Evolutionary conservation across 2,113 vertebrate species (phyloP), one percentile per base, ranked within the genome.

Genomic region (Microcebus lehilahytsara): DNA sequence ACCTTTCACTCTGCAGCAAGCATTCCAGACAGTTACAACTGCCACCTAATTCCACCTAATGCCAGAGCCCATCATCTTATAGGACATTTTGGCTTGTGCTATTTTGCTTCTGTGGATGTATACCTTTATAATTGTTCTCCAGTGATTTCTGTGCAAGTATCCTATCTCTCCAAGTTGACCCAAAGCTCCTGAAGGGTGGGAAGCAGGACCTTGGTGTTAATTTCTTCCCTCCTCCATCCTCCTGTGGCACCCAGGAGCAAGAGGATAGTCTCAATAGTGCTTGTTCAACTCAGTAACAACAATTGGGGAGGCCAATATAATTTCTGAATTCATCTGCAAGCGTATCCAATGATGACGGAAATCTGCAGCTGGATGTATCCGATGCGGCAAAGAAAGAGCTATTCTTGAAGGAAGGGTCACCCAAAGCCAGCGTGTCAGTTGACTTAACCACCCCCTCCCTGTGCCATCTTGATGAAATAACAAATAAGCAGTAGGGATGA

Each of bases 301-400:
- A 95, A 96, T 0, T 86, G 42, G 87, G 58, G 60, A 93, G 42
- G 89, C 67, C 62, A 95, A 92, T 83, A 97, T 97, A 97, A 98
- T 96, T 97, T 97, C 96, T 97, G 95, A 96, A 97, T 97, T 97
- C 97, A 97, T 98, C 86, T 42, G 80, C 58, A 94, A 94, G 42
- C 22, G 56, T 87, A 91, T 91, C 62, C 91, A 97, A 91, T 86
- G 96, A 97, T 97, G 96, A 97, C 30, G 10, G 89, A 94, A 97
- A 98, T 95, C 74, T 97, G 97, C 96, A 97, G 96, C 97, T 98
- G 97, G 91, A 95, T 96, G 49, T 94, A 89, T 95, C 93, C 17
- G 5, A 4, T 97, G 72, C 58, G 92, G 92, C 92, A 97, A 97
- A 98, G 93, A 97, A 97, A 96, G 96, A 95, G 93, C 96, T 95